Evolutionary conservation across 2,113 vertebrate species (phyloP).

Genomic region (Pluvialis apricaria): DNA sequence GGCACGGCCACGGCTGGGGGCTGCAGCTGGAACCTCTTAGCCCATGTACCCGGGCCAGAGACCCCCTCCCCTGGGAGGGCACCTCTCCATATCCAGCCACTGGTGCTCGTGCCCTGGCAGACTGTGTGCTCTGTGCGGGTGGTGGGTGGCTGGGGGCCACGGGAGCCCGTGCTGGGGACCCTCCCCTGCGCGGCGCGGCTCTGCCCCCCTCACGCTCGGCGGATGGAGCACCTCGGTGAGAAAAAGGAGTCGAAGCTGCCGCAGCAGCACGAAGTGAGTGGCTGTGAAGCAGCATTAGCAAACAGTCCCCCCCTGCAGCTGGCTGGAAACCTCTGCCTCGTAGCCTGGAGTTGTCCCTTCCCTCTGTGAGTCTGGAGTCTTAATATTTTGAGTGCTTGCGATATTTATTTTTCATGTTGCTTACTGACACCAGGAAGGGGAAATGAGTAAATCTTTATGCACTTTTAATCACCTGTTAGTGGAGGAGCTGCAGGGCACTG

Average conservation of each 20-base stretch:
- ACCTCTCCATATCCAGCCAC: accelerated
- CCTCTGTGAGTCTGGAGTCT: neutral
- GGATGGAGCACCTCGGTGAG: neutral
- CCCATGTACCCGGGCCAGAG: no score
- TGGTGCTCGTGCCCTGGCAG: neutral
- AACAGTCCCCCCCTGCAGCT: neutral
- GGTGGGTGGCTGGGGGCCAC: neutral
- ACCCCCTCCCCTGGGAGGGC: no score
- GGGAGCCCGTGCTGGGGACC: neutral
- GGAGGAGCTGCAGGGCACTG: conserved; percentile 32
- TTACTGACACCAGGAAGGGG: conserved; percentile 22
- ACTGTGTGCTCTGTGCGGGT: accelerated
- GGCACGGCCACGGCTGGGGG: accelerated
- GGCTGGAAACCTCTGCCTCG: neutral
- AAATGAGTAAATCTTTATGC: conserved; percentile 55
- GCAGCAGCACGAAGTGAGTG: accelerated
- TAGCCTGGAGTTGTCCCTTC: neutral
- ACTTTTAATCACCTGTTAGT: conserved; percentile 42
- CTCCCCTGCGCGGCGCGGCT: accelerated
- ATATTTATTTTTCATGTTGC: conserved; percentile 48
- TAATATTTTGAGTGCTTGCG: neutral
- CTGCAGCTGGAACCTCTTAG: neutral
- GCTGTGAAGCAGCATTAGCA: neutral
- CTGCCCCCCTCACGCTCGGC: accelerated
- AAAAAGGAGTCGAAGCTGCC: accelerated